Percentiles rank a stretch among this genome's conserved stretches.
Conservation (phyloP, 2,888 invertebrate species). For the Microdon myrmicae region DNA sequence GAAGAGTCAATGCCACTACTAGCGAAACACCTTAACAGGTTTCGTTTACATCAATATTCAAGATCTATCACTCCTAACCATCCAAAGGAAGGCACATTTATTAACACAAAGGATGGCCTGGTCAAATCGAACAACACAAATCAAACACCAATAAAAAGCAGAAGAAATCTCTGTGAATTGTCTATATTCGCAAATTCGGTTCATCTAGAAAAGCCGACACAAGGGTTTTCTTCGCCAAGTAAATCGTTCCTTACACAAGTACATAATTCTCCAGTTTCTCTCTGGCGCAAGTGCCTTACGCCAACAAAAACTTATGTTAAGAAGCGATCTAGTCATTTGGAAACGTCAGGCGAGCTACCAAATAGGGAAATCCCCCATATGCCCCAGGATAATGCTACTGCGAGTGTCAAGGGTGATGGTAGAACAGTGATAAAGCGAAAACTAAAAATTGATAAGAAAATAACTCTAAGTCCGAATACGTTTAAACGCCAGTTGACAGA, state of each 20-base stretch:
- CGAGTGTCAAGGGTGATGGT: neutral
- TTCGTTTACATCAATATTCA: too few relatives aligned
- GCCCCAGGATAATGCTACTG: neutral
- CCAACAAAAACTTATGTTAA: conserved; percentile 59
- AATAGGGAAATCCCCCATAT: conserved; percentile 16
- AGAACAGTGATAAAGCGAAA: conserved; percentile 27
- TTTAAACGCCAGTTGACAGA: conserved; percentile 51
- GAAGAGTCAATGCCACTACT: too few relatives aligned
- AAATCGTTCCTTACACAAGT: neutral
- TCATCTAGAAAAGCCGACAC: conserved; percentile 13
- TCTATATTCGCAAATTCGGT: too few relatives aligned
- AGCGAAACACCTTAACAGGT: too few relatives aligned
- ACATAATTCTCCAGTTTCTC: conserved; percentile 13
- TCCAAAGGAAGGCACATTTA: too few relatives aligned
- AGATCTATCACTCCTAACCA: too few relatives aligned
- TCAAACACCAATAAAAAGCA: too few relatives aligned
- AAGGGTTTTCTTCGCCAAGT: neutral
- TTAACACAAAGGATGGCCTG: too few relatives aligned
- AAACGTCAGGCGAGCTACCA: neutral
- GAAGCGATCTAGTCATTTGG: too few relatives aligned
- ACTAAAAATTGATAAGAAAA: conserved; percentile 57
- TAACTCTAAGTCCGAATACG: conserved; percentile 45
- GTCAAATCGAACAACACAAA: too few relatives aligned
- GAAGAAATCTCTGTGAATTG: too few relatives aligned
- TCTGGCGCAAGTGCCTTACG: conserved; percentile 56